Conservation (phyloP, 2,888 invertebrate species). For the Charanyca ferruginea region DNA sequence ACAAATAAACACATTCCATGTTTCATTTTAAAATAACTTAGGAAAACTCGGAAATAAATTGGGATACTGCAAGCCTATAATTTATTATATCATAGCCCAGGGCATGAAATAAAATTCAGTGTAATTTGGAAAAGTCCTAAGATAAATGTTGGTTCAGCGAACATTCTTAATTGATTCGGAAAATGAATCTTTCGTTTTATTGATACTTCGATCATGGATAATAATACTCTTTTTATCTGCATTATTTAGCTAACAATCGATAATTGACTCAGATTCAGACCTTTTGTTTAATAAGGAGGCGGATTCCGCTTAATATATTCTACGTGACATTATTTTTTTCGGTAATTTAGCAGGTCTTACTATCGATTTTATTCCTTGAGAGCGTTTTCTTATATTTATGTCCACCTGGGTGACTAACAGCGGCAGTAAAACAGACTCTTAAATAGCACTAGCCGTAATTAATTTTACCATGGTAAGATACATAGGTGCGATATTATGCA, state of each 20-base stretch:
- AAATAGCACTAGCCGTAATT: too few species aligned
- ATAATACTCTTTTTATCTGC: neutral
- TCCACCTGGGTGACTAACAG: too few species aligned
- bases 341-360: neutral
- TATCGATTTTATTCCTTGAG: neutral
- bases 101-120: constrained; percentile 33
- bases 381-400: neutral
- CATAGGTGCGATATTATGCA: constrained; percentile 4
- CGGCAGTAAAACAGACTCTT: too few species aligned
- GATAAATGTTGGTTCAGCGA: constrained; percentile 53
- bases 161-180: constrained; percentile 45
- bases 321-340: neutral
- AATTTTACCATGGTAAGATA: neutral
- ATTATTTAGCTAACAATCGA: neutral
- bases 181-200: constrained; percentile 10
- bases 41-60: constrained; percentile 9
- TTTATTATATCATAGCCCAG: constrained; percentile 29
- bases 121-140: constrained; percentile 45
- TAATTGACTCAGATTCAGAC: neutral
- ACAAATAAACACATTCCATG: neutral
- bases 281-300: neutral
- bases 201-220: neutral
- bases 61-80: constrained; percentile 6
- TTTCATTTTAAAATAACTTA: constrained; percentile 16
- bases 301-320: neutral